Conservation (phyloP, 2,797 vertebrate genomes). For the Choloepus didactylus region DNA sequence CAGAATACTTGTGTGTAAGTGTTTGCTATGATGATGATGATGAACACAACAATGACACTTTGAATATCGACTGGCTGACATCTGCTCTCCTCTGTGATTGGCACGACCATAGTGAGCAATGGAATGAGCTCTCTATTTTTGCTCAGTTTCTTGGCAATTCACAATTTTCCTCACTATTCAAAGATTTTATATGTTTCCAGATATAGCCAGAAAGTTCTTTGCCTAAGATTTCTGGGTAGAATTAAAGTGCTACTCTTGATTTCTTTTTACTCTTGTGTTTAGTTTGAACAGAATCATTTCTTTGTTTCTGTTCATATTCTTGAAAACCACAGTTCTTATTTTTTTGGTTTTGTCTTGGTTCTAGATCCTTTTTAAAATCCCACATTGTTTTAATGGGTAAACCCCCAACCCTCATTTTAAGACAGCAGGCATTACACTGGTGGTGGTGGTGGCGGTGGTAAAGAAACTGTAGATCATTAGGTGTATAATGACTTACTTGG, state of each 20-base stretch:
- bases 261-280: slow-evolving; percentile 9
- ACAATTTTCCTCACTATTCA: background rate
- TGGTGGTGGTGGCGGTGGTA: background rate
- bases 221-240: background rate
- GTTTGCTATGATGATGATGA: background rate
- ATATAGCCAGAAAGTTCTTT: background rate
- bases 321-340: slow-evolving; percentile 40
- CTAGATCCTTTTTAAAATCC: slow-evolving; percentile 5
- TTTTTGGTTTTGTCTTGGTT: background rate
- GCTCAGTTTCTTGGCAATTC: background rate
- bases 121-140: background rate
- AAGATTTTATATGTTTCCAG: background rate
- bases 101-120: accelerated
- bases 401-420: background rate
- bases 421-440: background rate
- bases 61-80: background rate
- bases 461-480: background rate
- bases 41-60: background rate
- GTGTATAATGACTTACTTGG: background rate
- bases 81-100: background rate
- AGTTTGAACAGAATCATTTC: slow-evolving; percentile 51
- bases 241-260: background rate
- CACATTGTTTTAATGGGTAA: background rate
- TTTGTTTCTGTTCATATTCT: slow-evolving; percentile 46
- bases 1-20: background rate